These are phyloP conservation scores for Brachionus rotundiformis DNA, from an alignment of 1,140 invertebrate species.

Conservation along the genomic window DNA sequence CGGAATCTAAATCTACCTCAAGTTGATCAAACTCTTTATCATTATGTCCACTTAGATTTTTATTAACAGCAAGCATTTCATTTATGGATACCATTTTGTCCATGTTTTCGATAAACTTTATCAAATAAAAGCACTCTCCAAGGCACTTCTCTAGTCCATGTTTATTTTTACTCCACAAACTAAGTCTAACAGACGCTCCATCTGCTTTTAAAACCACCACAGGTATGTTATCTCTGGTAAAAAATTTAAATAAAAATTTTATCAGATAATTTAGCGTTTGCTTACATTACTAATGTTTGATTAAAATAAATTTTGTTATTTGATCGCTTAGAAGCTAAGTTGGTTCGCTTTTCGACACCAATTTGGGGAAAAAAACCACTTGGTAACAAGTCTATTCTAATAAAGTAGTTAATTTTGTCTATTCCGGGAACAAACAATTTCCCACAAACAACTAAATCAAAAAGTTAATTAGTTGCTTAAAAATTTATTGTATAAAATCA, in stretches of 20 bases:
- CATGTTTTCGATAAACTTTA: constrained; percentile 30
- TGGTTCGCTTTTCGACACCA: not conserved
- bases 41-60: not conserved
- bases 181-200: not conserved
- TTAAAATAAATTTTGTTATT: constrained; percentile 9
- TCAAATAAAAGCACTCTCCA: constrained; percentile 6
- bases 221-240: not conserved
- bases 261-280: not conserved
- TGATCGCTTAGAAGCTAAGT: not conserved
- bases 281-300: not conserved
- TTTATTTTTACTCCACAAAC: constrained; percentile 1
- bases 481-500: not conserved
- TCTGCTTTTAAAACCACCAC: not conserved
- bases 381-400: not conserved
- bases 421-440: not conserved
- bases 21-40: not conserved
- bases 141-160: not conserved
- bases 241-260: not conserved
- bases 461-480: not conserved
- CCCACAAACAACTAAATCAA: not conserved
- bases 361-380: not conserved
- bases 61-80: constrained; percentile 25
- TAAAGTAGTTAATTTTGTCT: not conserved
- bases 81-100: constrained; percentile 5
- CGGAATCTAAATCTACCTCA: not conserved